Base-by-base conservation (phyloP, 1,140 invertebrate species). In the Amyelois transitella region DNA sequence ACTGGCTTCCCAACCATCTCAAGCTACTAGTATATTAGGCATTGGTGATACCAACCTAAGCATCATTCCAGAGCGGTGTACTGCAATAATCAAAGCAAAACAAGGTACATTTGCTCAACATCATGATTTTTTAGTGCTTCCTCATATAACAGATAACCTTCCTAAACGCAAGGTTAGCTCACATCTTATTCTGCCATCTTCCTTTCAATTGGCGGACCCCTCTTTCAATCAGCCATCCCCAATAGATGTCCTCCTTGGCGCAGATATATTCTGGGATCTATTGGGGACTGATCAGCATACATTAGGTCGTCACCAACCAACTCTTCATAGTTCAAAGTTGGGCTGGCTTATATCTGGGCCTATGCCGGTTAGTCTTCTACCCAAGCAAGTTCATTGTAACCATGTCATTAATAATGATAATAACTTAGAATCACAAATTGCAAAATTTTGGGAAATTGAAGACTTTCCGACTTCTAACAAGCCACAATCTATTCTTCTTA, bases 231-330 rank as follows among this genome's bases (percentile, higher is more conserved):
- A 58, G 18, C 55, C 64, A 4, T 24, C 57, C 6, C 24, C 14
- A 0, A 49, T 67, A 14, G 58, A 67, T 20, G 17, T 67, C 17
- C 18, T 67, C 8, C 58, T 67, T 7, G 61, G 58, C 8, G 58
- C 53, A n/a, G 64, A 67, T 24, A 4, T 61, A 55, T 67, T 67
- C 32, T 67, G 60, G 58, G 64, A 67, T 8, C 25, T 67, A 8
- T 3, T 64, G 21, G 49, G 50, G 4, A 44, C 18, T 10, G 55
- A 64, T 43, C 55, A 58, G 51, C 20, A n/a, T 0, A 53, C 55
- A 10, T 20, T 67, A n/a, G 58, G 61, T 19, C 14, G 43, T 3
- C 21, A 55, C 2, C 50, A 53, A 45, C 58, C 51, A 10, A 67
- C 50, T 43, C 49, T 67, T 18, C 32, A 28, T 8, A 60, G 32